These are phyloP conservation scores for Papilio demoleus DNA, from an alignment of 2,888 invertebrate species.

Conservation along the genomic window DNA sequence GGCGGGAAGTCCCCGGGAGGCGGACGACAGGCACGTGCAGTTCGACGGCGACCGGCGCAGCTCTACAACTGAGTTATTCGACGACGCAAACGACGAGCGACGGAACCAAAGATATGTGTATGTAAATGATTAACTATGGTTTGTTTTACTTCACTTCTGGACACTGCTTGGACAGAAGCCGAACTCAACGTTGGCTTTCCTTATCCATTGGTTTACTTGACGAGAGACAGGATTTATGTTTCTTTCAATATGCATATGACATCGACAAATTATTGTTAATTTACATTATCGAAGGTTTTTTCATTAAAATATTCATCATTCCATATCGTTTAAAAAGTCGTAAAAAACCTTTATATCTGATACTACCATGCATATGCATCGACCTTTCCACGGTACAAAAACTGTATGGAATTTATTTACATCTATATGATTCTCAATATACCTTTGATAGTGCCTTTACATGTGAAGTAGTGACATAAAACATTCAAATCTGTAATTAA, in stretches of 20 bases:
- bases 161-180: no score
- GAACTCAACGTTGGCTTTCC: background rate
- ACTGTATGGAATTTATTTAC: no score
- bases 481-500: background rate
- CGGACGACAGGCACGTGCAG: conserved; percentile 75
- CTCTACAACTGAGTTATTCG: conserved; percentile 53
- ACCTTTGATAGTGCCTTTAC: background rate
- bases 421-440: no score
- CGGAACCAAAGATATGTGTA: conserved; percentile 61
- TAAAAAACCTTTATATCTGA: no score
- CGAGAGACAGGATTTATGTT: background rate
- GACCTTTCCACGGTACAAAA: no score
- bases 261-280: background rate
- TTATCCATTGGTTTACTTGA: background rate
- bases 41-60: conserved; percentile 57
- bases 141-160: background rate
- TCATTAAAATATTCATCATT: no score
- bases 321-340: no score
- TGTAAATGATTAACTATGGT: conserved; percentile 55
- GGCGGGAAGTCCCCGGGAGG: conserved; percentile 78
- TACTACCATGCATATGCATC: no score
- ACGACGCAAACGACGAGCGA: conserved; percentile 71
- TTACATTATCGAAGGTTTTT: no score
- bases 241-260: background rate
- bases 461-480: no score